These are phyloP conservation scores for Philopotamus ludificatus DNA, from an alignment of 1,140 invertebrate species.

Conservation along the genomic window DNA sequence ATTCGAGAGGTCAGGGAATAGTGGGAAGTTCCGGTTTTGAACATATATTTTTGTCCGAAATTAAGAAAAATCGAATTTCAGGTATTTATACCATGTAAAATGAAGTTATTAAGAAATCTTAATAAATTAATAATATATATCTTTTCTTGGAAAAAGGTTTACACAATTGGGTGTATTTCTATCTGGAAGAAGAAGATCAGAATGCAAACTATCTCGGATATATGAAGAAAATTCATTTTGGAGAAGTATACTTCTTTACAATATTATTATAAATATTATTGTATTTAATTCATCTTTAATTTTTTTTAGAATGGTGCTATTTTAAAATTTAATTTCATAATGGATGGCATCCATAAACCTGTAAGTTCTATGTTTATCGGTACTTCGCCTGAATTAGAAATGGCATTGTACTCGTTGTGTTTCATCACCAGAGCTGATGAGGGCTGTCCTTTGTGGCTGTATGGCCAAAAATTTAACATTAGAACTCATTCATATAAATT, in stretches of 20 bases:
- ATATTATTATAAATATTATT: too few relatives aligned
- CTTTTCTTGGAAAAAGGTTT: background rate
- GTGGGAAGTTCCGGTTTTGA: slow-evolving; percentile 74
- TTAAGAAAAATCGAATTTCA: slow-evolving; percentile 54
- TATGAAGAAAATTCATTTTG: background rate
- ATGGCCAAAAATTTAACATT: slow-evolving; percentile 67
- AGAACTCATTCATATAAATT: slow-evolving; percentile 70
- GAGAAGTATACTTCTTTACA: background rate
- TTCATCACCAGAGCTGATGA: slow-evolving; percentile 69
- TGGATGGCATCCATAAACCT: slow-evolving; percentile 71
- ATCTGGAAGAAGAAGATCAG: background rate
- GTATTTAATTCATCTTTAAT: too few relatives aligned
- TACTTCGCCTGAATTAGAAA: slow-evolving; percentile 88
- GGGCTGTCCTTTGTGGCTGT: slow-evolving; percentile 69
- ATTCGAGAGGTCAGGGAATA: slow-evolving; percentile 63
- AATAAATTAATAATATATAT: background rate
- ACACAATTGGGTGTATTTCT: background rate
- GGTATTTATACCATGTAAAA: background rate
- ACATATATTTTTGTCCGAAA: slow-evolving; percentile 75
- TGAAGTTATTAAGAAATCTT: background rate
- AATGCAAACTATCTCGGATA: background rate
- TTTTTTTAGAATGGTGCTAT: slow-evolving; percentile 73
- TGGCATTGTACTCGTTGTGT: slow-evolving; percentile 88
- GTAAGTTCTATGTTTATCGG: slow-evolving; percentile 81
- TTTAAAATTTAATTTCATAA: slow-evolving; percentile 75